phyloP scores from a whole-genome alignment of 2,113 vertebrate species.

The Tiliqua scincoides region DNA sequence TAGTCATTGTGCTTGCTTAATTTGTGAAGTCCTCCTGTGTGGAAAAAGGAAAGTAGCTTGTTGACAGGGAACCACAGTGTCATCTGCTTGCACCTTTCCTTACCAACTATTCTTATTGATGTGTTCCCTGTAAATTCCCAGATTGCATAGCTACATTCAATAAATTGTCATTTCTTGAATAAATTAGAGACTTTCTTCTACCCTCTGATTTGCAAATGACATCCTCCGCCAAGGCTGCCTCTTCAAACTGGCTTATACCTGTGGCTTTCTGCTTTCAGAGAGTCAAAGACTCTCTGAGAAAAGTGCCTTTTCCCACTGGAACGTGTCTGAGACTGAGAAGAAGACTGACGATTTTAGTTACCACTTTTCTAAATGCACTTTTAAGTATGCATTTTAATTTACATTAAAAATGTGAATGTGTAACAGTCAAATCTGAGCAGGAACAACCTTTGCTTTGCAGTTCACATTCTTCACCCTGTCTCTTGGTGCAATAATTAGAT shows the following conservation, averaged over 20 bases:
- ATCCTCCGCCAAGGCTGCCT: conserved; percentile 63
- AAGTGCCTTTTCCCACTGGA: background rate
- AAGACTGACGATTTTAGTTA: conserved; percentile 37
- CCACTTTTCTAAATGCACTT: conserved; percentile 42
- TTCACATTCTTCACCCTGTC: conserved; percentile 26
- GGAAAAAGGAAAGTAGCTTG: conserved; percentile 46
- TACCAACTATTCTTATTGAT: conserved; percentile 66
- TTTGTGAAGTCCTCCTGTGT: conserved; percentile 40
- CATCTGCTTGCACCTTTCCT: conserved; percentile 59
- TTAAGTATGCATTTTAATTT: conserved; percentile 55
- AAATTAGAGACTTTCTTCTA: conserved; percentile 74
- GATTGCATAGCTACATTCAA: conserved; percentile 74
- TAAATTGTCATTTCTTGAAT: conserved; percentile 80
- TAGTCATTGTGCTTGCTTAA: conserved; percentile 29
- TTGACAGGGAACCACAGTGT: conserved; percentile 60
- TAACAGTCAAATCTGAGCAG: conserved; percentile 6
- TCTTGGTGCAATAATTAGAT: conserved; percentile 24
- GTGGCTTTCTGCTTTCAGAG: conserved; percentile 63
- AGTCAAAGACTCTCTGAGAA: conserved; percentile 10
- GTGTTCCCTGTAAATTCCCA: conserved; percentile 67
- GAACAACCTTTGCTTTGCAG: conserved; percentile 31
- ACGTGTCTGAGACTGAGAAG: conserved; percentile 42
- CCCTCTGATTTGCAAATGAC: conserved; percentile 67
- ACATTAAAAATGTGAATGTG: conserved; percentile 34
- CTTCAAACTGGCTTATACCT: conserved; percentile 66